phyloP scores from a whole-genome alignment of 1,140 invertebrate genomes.

The Pemphigus obesinymphae region DNA sequence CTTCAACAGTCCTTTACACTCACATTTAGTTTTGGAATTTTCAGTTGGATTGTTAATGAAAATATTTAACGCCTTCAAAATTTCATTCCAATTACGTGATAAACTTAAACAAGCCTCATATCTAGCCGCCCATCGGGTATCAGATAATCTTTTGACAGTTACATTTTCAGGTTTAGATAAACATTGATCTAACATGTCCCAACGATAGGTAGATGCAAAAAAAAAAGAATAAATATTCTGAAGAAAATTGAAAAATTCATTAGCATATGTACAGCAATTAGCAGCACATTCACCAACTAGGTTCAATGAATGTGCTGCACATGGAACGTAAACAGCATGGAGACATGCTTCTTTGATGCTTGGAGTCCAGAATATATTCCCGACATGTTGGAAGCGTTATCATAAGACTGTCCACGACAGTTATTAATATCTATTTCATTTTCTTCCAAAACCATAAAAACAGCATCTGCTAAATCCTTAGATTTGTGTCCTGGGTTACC shows the following conservation, averaged over 20 bases:
- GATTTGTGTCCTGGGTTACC: too few species aligned
- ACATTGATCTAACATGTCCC: constrained; percentile 18
- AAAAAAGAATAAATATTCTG: constrained; percentile 41
- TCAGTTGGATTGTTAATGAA: constrained; percentile 24
- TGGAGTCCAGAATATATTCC: too few species aligned
- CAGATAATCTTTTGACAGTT: constrained; percentile 23
- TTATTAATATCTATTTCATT: too few species aligned
- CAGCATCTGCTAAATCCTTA: too few species aligned
- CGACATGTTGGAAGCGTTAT: too few species aligned
- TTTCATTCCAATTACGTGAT: constrained; percentile 31
- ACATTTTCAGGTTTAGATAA: constrained; percentile 13
- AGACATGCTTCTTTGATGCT: constrained; percentile 34
- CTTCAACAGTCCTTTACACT: constrained; percentile 15
- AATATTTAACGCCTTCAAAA: neutral
- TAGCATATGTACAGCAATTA: constrained; percentile 41
- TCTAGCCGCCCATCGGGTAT: too few species aligned
- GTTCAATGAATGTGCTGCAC: too few species aligned
- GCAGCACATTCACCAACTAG: constrained; percentile 42
- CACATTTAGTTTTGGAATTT: constrained; percentile 8
- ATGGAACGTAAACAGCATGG: constrained; percentile 41
- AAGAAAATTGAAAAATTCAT: constrained; percentile 44
- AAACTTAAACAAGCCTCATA: too few species aligned
- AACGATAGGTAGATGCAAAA: constrained; percentile 29
- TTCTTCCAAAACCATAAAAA: too few species aligned
- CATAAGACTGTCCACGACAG: too few species aligned